Conservation (phyloP, 1,140 invertebrate genomes). For the Halictus rubicundus region DNA sequence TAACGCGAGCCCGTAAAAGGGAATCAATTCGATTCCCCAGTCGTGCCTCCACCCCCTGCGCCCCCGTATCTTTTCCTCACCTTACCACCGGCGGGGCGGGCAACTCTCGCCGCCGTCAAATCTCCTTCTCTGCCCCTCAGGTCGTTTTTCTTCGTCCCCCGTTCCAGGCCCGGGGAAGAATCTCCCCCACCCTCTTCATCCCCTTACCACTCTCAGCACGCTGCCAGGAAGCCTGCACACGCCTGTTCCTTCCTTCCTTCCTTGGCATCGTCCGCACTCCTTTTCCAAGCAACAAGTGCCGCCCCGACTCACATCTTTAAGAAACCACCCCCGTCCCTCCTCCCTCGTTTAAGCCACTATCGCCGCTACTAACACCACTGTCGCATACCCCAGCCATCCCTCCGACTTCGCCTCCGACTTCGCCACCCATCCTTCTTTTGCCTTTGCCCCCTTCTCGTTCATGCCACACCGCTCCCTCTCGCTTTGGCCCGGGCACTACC, state of each 20-base stretch:
- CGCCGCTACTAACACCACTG: conserved; percentile 45
- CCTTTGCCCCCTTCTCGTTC: background rate
- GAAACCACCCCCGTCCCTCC: conserved; percentile 66
- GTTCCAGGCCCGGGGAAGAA: conserved; percentile 6
- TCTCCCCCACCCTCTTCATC: conserved; percentile 3
- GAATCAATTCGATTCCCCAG: conserved; percentile 79
- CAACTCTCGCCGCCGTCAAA: conserved; percentile 36
- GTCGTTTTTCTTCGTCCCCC: conserved; percentile 54
- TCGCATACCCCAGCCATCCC: conserved; percentile 24
- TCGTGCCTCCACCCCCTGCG: conserved; percentile 42
- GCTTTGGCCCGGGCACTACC: background rate
- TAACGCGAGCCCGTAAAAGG: conserved; percentile 76
- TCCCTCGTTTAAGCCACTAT: conserved; percentile 46
- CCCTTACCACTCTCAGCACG: background rate
- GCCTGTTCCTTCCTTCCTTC: conserved; percentile 58
- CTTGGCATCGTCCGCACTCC: conserved; percentile 64
- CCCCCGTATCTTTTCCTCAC: conserved; percentile 66
- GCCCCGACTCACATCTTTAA: conserved; percentile 77
- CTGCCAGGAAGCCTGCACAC: conserved; percentile 30
- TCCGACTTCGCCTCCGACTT: background rate
- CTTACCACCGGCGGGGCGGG: conserved; percentile 40
- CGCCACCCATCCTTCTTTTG: conserved; percentile 9
- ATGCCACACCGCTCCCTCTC: background rate
- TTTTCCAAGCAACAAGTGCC: conserved; percentile 78
- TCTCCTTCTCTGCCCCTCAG: conserved; percentile 17